These are phyloP conservation scores for Ammodramus savannarum DNA, from an alignment of 2,113 vertebrate genomes.

Conservation along the genomic window DNA sequence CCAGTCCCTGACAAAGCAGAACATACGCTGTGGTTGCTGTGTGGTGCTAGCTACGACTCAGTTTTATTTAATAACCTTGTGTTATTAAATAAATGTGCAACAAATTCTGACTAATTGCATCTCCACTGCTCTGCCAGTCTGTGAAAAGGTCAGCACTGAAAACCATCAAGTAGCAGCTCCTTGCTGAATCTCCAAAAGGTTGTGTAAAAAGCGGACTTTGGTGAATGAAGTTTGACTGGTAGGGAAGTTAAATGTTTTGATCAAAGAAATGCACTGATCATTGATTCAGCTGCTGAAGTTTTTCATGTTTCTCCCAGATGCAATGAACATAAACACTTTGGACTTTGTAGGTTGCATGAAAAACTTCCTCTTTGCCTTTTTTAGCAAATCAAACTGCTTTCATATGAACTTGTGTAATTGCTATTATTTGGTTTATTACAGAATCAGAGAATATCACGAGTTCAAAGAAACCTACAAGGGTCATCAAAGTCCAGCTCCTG, in stretches of 20 bases:
- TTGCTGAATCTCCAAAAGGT: rapidly evolving
- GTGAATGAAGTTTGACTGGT: not conserved
- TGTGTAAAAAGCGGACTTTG: not conserved
- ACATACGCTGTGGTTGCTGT: not conserved
- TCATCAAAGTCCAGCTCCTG: not conserved
- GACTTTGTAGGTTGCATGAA: not conserved
- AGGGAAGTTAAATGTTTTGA: not conserved
- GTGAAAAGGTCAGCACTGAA: not conserved
- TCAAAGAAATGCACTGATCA: not conserved
- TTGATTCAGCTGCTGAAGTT: not conserved
- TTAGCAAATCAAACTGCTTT: not conserved
- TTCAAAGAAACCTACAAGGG: not conserved
- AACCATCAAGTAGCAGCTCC: not conserved
- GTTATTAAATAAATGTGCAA: not conserved
- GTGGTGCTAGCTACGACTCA: not conserved
- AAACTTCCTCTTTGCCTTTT: not conserved
- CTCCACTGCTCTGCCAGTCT: not conserved
- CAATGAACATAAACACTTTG: not conserved
- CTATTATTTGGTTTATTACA: not conserved
- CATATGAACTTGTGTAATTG: not conserved
- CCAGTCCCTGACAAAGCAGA: not conserved
- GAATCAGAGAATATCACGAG: not conserved
- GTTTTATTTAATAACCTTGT: not conserved
- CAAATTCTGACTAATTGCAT: not conserved
- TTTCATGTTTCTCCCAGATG: not conserved